Conservation (phyloP, 2,113 vertebrate species). For the Nyctibius bracteatus region DNA sequence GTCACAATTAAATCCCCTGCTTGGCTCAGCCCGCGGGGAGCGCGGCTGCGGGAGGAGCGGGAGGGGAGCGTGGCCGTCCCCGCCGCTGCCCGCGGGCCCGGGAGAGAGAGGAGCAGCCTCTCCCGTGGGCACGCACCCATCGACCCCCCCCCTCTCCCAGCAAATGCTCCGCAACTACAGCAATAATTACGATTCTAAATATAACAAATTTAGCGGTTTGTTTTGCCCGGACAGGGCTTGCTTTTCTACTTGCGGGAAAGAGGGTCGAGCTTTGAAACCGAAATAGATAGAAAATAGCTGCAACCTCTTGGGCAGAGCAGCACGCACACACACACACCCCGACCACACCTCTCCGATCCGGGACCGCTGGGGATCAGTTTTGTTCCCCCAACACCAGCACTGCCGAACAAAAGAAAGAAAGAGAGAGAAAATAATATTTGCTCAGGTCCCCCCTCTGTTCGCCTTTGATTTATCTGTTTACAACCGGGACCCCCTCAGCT, state of each 20-base stretch:
- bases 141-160: too few species aligned
- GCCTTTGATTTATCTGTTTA: slow-evolving; percentile 71
- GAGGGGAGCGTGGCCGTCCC: background rate
- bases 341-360: slow-evolving; percentile 2
- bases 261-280: background rate
- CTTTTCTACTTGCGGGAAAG: background rate
- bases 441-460: slow-evolving; percentile 16
- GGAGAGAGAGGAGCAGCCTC: background rate
- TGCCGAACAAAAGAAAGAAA: slow-evolving; percentile 6
- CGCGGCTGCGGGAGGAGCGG: background rate
- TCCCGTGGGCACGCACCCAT: background rate
- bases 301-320: background rate
- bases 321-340: too few species aligned
- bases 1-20: background rate
- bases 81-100: background rate
- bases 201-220: background rate
- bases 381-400: slow-evolving; percentile 7
- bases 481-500: slow-evolving; percentile 53
- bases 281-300: background rate
- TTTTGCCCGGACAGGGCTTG: background rate
- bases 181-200: background rate
- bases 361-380: background rate
- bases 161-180: background rate
- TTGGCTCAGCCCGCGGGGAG: background rate
- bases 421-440: slow-evolving; percentile 40